Evolutionary conservation across 1,140 invertebrate genomes (phyloP).

Genomic region (Drosophila quadrilineata): DNA sequence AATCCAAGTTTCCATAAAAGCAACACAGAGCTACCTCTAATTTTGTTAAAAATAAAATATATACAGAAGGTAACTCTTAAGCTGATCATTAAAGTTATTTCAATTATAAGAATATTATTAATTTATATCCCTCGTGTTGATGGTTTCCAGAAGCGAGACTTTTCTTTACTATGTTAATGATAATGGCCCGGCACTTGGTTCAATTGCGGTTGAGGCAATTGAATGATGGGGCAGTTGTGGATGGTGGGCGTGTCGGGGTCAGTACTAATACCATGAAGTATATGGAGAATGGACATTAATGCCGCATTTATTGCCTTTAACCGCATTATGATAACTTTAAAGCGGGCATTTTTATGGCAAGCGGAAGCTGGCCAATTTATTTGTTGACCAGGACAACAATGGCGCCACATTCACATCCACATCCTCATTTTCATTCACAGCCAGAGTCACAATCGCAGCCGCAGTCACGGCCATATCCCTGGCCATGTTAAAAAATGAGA

Average conservation of each 20-base stretch:
- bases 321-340: conserved; percentile 79
- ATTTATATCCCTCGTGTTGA: conserved; percentile 6
- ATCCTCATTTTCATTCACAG: too few relatives aligned
- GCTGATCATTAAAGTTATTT: too few relatives aligned
- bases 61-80: too few relatives aligned
- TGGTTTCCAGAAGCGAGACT: neutral
- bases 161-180: neutral
- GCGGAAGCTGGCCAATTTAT: conserved; percentile 70
- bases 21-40: too few relatives aligned
- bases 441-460: too few relatives aligned
- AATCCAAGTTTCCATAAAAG: too few relatives aligned
- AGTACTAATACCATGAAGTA: conserved; percentile 60
- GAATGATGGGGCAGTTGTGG: conserved; percentile 5
- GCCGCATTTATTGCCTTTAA: conserved; percentile 74
- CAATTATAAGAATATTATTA: conserved; percentile 3
- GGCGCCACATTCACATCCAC: neutral
- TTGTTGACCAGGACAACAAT: conserved; percentile 64
- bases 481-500: conserved; percentile 58
- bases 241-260: neutral
- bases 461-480: too few relatives aligned
- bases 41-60: too few relatives aligned
- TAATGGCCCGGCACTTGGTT: conserved; percentile 40
- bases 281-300: conserved; percentile 65
- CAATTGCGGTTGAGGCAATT: conserved; percentile 9
- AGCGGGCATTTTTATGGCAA: conserved; percentile 60